Conservation (phyloP, 2,113 vertebrate species). For the Platysternon megacephalum region DNA sequence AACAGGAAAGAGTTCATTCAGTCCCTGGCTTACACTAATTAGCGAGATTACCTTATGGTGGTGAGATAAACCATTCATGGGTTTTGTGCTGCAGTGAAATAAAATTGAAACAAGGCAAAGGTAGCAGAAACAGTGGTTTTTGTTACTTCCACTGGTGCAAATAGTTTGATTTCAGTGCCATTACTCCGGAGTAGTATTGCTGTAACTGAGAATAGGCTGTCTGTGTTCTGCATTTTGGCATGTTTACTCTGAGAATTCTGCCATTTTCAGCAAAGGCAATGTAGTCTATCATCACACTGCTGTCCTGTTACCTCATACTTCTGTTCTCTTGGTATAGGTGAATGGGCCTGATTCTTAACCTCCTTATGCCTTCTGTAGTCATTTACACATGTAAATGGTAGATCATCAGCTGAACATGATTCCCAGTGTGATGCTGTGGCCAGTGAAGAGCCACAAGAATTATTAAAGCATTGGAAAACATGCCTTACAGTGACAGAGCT, state of each 20-base stretch:
- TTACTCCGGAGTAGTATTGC: fast-evolving
- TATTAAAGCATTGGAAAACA: neutral
- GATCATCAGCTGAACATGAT: neutral
- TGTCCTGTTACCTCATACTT: neutral
- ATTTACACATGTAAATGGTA: neutral
- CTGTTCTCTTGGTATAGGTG: neutral
- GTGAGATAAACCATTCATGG: neutral
- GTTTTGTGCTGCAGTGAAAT: neutral
- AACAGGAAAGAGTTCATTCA: neutral
- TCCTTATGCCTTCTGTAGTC: neutral
- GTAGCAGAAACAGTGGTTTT: neutral
- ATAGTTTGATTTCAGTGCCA: neutral
- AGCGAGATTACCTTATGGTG: neutral
- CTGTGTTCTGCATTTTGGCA: neutral
- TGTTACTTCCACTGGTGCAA: neutral
- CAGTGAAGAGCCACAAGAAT: neutral
- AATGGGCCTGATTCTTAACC: neutral
- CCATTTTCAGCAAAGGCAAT: neutral
- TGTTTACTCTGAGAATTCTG: neutral
- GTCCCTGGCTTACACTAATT: neutral
- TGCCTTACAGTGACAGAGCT: neutral
- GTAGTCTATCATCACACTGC: neutral
- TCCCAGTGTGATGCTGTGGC: neutral
- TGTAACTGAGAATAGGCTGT: neutral
- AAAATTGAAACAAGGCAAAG: slow-evolving; percentile 29